Evolutionary conservation across 2,797 vertebrate genomes (phyloP), one percentile per base, ranked within the genome.

Genomic region (Macrochelys suwanniensis): DNA sequence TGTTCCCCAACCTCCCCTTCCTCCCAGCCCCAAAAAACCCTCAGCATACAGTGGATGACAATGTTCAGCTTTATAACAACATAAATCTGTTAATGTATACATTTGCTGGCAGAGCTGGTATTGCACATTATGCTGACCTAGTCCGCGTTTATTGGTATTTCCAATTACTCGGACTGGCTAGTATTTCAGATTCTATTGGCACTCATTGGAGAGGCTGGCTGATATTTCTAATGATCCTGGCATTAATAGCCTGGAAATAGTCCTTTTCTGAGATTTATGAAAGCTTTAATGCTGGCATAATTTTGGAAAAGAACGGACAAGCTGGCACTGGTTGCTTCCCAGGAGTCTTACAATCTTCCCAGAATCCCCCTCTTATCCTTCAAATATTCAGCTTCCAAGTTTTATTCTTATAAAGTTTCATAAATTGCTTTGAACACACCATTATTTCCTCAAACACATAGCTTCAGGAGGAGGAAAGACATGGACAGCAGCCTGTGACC

Each of bases 181-280:
- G 93, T 94, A 95, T 97, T 97, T 97, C 54, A 57, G 94, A 94
- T 83, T 93, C 91, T 92, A 4, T n/a, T 97, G 97, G 97, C 97
- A 97, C 94, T 95, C 88, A 96, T 28, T 96, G 94, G 96, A 95
- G 92, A 96, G 97, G 93, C 80, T 98, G 97, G 97, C 96, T 94
- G 95, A 94, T 97, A 98, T 97, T 98, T 98, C 95, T 95, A 98
- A 97, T 91, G 97, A 97, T 94, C 87, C 97, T 98, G 95, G 97
- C 94, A 97, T 98, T 97, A 98, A 97, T 65, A 96, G 94, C 94
- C 89, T 97, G 96, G 95, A 97, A 97, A 97, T 79, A 91, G 96
- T 89, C 78, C 97, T 95, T 96, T 95, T 92, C 89, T 97, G 91
- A 96, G 97, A 97, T 97, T 96, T 97, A 95, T 92, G 93, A 97